Evolutionary conservation across 2,113 vertebrate species (phyloP), one percentile per base, ranked within the genome.

Genomic region (Symphodus melops): DNA sequence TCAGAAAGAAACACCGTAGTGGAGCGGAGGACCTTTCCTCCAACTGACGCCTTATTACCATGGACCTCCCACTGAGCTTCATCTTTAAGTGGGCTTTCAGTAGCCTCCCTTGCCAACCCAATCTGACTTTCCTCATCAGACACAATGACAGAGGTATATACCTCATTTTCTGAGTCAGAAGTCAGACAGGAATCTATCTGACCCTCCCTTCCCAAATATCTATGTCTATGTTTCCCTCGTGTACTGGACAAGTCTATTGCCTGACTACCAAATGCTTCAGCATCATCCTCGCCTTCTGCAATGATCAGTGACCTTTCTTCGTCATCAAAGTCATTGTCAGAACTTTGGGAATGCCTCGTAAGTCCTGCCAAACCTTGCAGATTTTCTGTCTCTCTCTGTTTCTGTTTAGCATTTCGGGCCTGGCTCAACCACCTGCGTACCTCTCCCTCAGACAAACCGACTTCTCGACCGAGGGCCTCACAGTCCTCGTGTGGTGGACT

Each of bases 1-100:
- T 95, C 94, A 0, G 94, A 95, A 19, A 94, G 91, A 41, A 95
- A 95, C 48, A 94, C 94, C 4, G 94, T 95, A 19, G 94, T 93
- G 55, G 94, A 95, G 28, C 92, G 92, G 33, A 94, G 81, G 10
- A 95, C 94, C 76, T 95, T 95, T 51, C 93, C 94, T 61, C 93
- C 93, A 57, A 79, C 73, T 4, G 79, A 74, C 9, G 83, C 88
- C 68, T 84, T 92, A 19, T 94, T 90, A 1, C 63, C 51, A 11
- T 77, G 83, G 9, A 36, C 56, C 33, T 92, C 92, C 19, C 72
- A 67, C 64, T 82, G 90, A 20, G 71, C 68, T 46, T 89, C 79
- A 2, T 86, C 84, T 90, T 91, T 94, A 54, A 46, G 62, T 7
- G 93, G 92, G 77, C 92, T 95, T 46, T 81, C 73, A 14, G 83